A percentile compares a stretch with the other conserved stretches of the same genome.
phyloP scores from a whole-genome alignment of 2,888 invertebrate genomes.

The Callosobruchus maculatus region DNA sequence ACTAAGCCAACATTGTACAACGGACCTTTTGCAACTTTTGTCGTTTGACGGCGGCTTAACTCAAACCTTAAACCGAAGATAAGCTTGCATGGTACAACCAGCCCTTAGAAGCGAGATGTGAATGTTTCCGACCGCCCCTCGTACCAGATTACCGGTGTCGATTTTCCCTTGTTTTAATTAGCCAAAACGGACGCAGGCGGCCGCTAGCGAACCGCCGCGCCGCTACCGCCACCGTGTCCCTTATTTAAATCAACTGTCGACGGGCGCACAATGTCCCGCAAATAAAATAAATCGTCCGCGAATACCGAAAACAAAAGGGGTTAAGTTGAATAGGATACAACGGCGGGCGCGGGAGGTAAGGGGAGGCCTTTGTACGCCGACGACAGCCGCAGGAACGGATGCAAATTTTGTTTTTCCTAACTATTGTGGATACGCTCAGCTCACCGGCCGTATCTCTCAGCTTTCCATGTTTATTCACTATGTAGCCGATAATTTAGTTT shows the following conservation, averaged over 20 bases:
- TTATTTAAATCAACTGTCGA: background rate
- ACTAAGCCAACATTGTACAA: too few relatives aligned
- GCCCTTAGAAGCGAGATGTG: too few relatives aligned
- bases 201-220: too few relatives aligned
- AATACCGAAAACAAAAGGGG: background rate
- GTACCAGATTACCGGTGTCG: background rate
- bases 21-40: too few relatives aligned
- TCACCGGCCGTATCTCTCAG: too few relatives aligned
- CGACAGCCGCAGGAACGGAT: background rate
- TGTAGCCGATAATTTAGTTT: too few relatives aligned
- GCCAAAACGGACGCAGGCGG: background rate
- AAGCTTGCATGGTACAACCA: too few relatives aligned
- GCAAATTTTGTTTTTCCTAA: background rate
- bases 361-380: background rate
- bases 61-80: too few relatives aligned
- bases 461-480: too few relatives aligned
- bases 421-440: background rate
- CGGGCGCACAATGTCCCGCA: background rate
- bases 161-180: slow-evolving; percentile 1
- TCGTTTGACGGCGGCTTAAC: too few relatives aligned
- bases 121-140: background rate
- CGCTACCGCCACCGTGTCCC: too few relatives aligned
- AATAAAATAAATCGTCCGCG: background rate
- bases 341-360: background rate
- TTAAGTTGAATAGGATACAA: background rate